Evolutionary conservation across 2,113 vertebrate genomes (phyloP).

Genomic region (Paralichthys olivaceus): DNA sequence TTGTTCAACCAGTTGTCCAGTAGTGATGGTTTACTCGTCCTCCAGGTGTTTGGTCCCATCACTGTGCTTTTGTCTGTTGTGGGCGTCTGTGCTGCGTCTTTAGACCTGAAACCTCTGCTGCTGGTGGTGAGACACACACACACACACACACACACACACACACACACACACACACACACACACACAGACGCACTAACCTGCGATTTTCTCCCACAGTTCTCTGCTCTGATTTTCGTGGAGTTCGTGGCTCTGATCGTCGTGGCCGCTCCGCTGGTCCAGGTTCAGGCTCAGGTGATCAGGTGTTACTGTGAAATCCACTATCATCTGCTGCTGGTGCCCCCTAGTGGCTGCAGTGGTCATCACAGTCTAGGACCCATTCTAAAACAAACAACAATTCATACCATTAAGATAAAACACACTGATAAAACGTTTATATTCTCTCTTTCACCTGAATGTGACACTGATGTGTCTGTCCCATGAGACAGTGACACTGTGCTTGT

Average conservation of each 20-base stretch:
- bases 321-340: neutral
- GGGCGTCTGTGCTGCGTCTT: slow-evolving; percentile 54
- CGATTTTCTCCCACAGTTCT: slow-evolving; percentile 52
- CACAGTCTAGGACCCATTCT: no score
- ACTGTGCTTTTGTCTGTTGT: slow-evolving; percentile 63
- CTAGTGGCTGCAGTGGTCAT: neutral
- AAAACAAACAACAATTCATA: no score
- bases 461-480: no score
- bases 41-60: slow-evolving; percentile 70
- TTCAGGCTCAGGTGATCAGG: slow-evolving; percentile 68
- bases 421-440: no score
- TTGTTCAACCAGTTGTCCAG: slow-evolving; percentile 61
- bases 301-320: no score
- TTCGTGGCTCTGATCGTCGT: slow-evolving; percentile 74
- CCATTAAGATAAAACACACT: no score
- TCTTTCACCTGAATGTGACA: no score
- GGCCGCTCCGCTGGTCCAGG: slow-evolving; percentile 66
- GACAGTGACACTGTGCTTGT: neutral
- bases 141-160: slow-evolving; percentile 5
- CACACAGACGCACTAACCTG: slow-evolving; percentile 6
- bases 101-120: slow-evolving; percentile 61
- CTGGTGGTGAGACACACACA: slow-evolving; percentile 59
- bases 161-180: slow-evolving; percentile 10
- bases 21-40: slow-evolving; percentile 53
- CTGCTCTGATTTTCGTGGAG: slow-evolving; percentile 65